These are phyloP conservation scores for Mycalesis mineus DNA, from an alignment of 2,888 invertebrate species.

Conservation along the genomic window DNA sequence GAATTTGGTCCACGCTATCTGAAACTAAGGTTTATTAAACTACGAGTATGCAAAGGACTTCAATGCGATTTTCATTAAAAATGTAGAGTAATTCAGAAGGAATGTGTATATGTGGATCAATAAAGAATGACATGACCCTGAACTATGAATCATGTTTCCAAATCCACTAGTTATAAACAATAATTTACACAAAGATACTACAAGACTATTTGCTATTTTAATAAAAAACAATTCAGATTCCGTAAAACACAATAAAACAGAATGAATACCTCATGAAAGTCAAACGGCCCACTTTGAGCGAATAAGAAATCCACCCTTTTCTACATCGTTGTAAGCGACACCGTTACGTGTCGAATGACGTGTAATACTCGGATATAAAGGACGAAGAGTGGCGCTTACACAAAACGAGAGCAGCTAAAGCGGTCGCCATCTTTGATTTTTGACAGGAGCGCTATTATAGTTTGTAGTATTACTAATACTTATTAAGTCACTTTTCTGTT, in stretches of 20 bases:
- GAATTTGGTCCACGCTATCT: too few species aligned
- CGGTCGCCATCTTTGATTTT: neutral
- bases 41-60: too few species aligned
- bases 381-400: slow-evolving; percentile 68
- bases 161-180: too few species aligned
- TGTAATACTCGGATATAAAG: slow-evolving; percentile 75
- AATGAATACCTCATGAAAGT: slow-evolving; percentile 8
- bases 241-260: slow-evolving; percentile 1
- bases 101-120: too few species aligned
- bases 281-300: slow-evolving; percentile 2
- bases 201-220: neutral
- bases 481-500: too few species aligned
- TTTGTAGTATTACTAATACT: too few species aligned
- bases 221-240: neutral
- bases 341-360: slow-evolving; percentile 72
- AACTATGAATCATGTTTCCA: too few species aligned
- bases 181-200: too few species aligned
- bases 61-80: too few species aligned
- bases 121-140: too few species aligned
- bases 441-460: neutral
- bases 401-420: slow-evolving; percentile 52
- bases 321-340: slow-evolving; percentile 39
- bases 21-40: too few species aligned
- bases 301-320: slow-evolving; percentile 33
- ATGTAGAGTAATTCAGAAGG: too few species aligned